phyloP scores from a whole-genome alignment of 2,888 invertebrate genomes.

The Acanthococcus lagerstroemiae region DNA sequence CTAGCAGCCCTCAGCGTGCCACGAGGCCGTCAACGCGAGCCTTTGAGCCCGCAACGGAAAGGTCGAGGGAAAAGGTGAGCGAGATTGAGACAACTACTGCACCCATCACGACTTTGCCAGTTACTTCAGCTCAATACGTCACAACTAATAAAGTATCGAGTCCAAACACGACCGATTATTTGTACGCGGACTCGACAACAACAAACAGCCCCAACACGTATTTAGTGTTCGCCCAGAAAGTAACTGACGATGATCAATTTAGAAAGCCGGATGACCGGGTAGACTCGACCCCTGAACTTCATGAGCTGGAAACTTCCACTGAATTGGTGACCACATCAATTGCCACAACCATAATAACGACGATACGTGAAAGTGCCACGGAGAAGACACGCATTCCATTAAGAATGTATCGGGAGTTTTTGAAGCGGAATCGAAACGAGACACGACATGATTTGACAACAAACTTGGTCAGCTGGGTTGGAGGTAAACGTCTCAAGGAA shows the following conservation, averaged over 20 bases:
- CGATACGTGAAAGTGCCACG: conserved; percentile 45
- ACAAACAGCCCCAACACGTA: neutral
- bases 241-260: neutral
- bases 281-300: neutral
- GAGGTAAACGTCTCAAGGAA: neutral
- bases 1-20: neutral
- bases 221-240: neutral
- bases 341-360: conserved; percentile 44
- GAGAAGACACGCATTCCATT: conserved; percentile 44
- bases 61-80: conserved; percentile 27
- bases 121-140: conserved; percentile 27
- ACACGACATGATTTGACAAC: neutral
- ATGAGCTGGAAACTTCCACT: neutral
- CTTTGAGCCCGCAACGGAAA: conserved; percentile 22
- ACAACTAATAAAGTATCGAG: conserved; percentile 14
- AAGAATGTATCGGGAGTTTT: conserved; percentile 36
- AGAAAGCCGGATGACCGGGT: neutral
- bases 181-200: conserved; percentile 33
- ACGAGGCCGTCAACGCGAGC: neutral
- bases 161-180: neutral
- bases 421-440: conserved; percentile 6
- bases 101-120: conserved; percentile 12
- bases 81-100: conserved; percentile 7
- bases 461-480: neutral
- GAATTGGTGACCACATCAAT: conserved; percentile 38